These are phyloP conservation scores for Protobothrops mucrosquamatus DNA, from an alignment of 2,113 vertebrate species.

Conservation along the genomic window DNA sequence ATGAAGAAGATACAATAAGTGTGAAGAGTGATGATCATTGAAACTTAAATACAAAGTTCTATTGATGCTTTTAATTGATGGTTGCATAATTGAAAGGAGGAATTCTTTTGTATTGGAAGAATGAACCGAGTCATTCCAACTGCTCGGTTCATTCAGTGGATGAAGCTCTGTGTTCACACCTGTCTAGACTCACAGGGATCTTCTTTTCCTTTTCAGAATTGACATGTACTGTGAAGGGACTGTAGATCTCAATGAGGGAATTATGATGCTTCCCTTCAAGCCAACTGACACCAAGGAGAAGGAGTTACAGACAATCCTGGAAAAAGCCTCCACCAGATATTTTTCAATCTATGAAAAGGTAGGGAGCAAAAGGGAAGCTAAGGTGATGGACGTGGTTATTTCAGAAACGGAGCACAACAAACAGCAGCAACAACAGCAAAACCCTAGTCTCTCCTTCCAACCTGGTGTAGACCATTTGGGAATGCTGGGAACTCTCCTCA, in stretches of 20 bases:
- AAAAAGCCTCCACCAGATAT: slow-evolving; percentile 72
- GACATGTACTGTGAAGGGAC: slow-evolving; percentile 80
- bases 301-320: slow-evolving; percentile 59
- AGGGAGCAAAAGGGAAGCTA: not conserved
- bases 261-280: slow-evolving; percentile 67
- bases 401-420: not conserved
- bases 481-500: not conserved
- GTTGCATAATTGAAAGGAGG: not conserved
- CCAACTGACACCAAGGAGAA: slow-evolving; percentile 46
- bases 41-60: not conserved
- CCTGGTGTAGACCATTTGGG: not conserved
- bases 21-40: too few relatives aligned
- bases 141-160: too few relatives aligned
- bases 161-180: not conserved
- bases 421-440: not conserved
- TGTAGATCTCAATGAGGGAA: slow-evolving; percentile 71
- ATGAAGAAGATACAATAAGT: not conserved
- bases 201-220: slow-evolving; percentile 68
- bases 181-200: not conserved
- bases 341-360: slow-evolving; percentile 85
- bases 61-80: not conserved
- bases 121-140: not conserved
- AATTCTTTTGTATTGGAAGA: not conserved
- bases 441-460: not conserved
- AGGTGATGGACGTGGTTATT: not conserved